phyloP scores from a whole-genome alignment of 2,113 vertebrate genomes.

The Hoplias malabaricus region DNA sequence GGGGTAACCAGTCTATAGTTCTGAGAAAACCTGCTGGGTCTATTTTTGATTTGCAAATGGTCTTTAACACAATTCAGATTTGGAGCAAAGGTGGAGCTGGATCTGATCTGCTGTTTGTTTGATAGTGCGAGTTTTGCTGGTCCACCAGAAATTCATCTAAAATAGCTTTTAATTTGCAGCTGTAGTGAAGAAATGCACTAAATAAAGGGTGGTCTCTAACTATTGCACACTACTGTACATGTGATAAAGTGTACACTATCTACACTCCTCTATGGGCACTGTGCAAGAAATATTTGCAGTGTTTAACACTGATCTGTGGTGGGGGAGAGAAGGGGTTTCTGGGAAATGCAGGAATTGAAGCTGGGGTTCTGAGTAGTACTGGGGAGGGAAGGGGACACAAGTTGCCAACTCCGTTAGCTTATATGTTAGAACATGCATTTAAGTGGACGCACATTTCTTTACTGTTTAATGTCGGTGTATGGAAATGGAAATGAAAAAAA shows the following conservation, averaged over 20 bases:
- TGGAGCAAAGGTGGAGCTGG: too few relatives aligned
- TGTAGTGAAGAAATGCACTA: too few relatives aligned
- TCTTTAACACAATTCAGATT: too few relatives aligned
- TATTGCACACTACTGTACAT: too few relatives aligned
- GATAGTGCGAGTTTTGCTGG: too few relatives aligned
- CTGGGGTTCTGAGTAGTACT: background rate
- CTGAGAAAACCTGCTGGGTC: too few relatives aligned
- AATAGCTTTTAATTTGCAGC: too few relatives aligned
- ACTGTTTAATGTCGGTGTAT: constrained; percentile 75
- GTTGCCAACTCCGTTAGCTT: constrained; percentile 75
- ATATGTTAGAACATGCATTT: constrained; percentile 69
- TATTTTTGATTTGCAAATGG: too few relatives aligned
- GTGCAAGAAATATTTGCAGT: constrained; percentile 40
- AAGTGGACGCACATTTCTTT: constrained; percentile 71
- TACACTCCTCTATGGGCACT: constrained; percentile 34
- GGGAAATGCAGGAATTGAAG: background rate
- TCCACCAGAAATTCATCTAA: too few relatives aligned
- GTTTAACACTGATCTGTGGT: constrained; percentile 19
- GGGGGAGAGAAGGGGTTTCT: constrained; percentile 34
- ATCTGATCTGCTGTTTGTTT: too few relatives aligned
- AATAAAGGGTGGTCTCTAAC: too few relatives aligned
- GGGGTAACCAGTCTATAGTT: too few relatives aligned
- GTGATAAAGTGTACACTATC: constrained; percentile 34
- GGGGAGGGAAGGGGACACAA: constrained; percentile 54
- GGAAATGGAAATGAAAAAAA: constrained; percentile 11